Base-by-base conservation (phyloP, 2,888 invertebrate genomes). In the Drosophila meridiana region DNA sequence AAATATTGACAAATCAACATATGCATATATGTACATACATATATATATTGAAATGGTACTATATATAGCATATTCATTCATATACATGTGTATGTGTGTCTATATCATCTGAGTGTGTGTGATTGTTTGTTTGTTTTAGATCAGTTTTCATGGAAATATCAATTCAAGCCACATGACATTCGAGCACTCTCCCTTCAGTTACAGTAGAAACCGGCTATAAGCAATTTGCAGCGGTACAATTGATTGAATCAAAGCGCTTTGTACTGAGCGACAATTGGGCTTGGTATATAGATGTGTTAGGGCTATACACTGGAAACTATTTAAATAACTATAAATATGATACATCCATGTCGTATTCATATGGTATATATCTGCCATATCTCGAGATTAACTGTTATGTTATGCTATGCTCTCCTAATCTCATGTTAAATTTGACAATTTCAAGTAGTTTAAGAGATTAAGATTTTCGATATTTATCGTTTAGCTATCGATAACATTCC, bases 111-210 rank as follows among this genome's bases (percentile, higher is more conserved):
- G 47, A 28, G 28, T n/a, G 45, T 47, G 14, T 36, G 11, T 38
- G 9, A 26, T n/a, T 58, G 20, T 36, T 34, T 28, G 28, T 58
- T 20, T 59, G n/a, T 50, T 55, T 55, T 60, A 42, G 70, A 58
- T 72, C 58, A 47, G 26, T 55, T 66, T 66, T 72, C 73, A 72
- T 57, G 42, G 63, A 47, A 40, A 76, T 43, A 48, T 42, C 63
- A 69, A 76, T 76, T 73, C 53, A 69, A 57, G 48, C 48, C 34
- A 34, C 53, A 43, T 69, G 76, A 58, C 70, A 69, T 45, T 57
- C 36, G 70, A 69, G 69, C 45, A 34, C 34, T 20, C 52, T 32
- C 26, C 36, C 30, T 30, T 32, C 28, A 40, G 9, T 30, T 28
- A 61, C 61, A 74, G 72, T 50, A 20, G 26, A 30, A 7, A 3